Percentiles rank a stretch among this genome's conserved stretches.
phyloP scores from a whole-genome alignment of 1,140 invertebrate species.

The Panagrolaimus sp. region DNA sequence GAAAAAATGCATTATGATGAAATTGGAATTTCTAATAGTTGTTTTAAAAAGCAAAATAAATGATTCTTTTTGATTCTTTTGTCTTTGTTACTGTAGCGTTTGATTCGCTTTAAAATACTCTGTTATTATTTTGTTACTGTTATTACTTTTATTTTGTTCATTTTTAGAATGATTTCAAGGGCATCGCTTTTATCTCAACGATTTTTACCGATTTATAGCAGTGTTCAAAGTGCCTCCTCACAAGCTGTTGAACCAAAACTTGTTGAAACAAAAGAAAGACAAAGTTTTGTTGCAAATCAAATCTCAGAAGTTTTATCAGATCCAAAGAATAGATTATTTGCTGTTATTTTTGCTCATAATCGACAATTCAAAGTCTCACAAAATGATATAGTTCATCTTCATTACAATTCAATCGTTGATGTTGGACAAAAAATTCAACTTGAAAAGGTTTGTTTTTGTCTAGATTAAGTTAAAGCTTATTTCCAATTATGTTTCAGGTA shows the following conservation, averaged over 20 bases:
- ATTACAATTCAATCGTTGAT: conserved; percentile 48
- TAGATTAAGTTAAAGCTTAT: not conserved
- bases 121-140: not conserved
- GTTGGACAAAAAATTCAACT: conserved; percentile 56
- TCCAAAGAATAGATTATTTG: conserved; percentile 37
- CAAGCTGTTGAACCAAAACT: not conserved
- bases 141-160: not conserved
- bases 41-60: conserved; percentile 7
- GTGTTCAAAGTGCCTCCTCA: not conserved
- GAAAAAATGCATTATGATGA: conserved; percentile 32
- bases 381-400: conserved; percentile 51
- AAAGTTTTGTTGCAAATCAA: not conserved
- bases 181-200: too few species aligned
- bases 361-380: conserved; percentile 55
- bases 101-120: not conserved
- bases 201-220: not conserved
- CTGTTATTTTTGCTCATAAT: conserved; percentile 49
- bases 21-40: conserved; percentile 11
- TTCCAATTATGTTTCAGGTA: conserved; percentile 37
- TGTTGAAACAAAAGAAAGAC: not conserved
- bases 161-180: not conserved
- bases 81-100: not conserved
- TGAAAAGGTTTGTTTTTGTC: conserved; percentile 42
- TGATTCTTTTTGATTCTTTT: conserved; percentile 15
- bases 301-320: not conserved